Evolutionary conservation across 1,140 invertebrate species (phyloP).

Genomic region (Pogonognathellus flavescens): DNA sequence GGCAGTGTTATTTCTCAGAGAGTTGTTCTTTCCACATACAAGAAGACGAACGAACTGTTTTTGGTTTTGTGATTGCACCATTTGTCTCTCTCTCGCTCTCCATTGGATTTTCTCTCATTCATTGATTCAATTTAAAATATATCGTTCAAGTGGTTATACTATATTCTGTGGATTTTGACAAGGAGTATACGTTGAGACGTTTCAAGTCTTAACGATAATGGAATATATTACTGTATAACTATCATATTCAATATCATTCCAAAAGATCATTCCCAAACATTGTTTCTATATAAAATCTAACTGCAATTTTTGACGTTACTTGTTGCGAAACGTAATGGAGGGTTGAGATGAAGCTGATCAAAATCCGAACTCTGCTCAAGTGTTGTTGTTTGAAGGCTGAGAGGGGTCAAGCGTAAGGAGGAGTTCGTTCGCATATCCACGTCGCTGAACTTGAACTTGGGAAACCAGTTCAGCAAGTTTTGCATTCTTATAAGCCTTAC

Average conservation of each 20-base stretch:
- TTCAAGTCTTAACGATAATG: not conserved
- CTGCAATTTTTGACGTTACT: slow-evolving; percentile 10
- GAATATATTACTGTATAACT: not conserved
- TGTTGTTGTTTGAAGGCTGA: slow-evolving; percentile 8
- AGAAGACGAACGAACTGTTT: slow-evolving; percentile 9
- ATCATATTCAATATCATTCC: not conserved
- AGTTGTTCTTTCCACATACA: no score
- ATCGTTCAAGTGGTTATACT: not conserved
- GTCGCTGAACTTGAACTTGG: slow-evolving; percentile 64
- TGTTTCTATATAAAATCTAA: not conserved
- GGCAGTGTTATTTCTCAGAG: slow-evolving; percentile 7
- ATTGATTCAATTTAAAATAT: not conserved
- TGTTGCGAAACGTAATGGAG: slow-evolving; percentile 28
- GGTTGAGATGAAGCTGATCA: slow-evolving; percentile 22
- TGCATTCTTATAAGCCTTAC: slow-evolving; percentile 41
- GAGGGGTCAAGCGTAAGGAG: slow-evolving; percentile 41
- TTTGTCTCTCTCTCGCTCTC: not conserved
- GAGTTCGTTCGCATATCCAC: slow-evolving; percentile 37
- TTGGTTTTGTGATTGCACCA: not conserved
- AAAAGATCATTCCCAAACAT: no score
- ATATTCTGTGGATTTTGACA: slow-evolving; percentile 3
- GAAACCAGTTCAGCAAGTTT: slow-evolving; percentile 64
- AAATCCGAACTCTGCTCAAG: slow-evolving; percentile 1
- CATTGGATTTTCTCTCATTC: slow-evolving; percentile 2
- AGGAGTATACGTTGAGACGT: not conserved